Evolutionary conservation across 2,888 invertebrate genomes (phyloP), one percentile per base, ranked within the genome.

Genomic region (Rhimphoctona megacephalus): DNA sequence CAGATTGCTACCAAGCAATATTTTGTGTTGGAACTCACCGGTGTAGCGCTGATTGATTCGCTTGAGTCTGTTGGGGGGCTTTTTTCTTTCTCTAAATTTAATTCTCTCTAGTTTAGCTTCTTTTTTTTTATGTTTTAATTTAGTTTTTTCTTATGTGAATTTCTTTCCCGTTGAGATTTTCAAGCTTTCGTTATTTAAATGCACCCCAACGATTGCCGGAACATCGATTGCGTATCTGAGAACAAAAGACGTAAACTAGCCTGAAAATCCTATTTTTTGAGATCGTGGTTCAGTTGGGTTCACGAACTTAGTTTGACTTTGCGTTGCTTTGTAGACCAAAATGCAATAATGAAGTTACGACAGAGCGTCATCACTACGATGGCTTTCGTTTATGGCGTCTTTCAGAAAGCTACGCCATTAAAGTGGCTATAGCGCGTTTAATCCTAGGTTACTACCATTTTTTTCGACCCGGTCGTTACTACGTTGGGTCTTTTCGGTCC

Each of bases 1-100:
- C 94, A 90, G 91, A 90, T 91, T 93, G 91, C 92, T 92, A 93
- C 92, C 92, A 93, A 93, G 92, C 92, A 92, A 93, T 93, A 94
- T 94, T 94, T 93, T 93, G 93, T 92, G 91, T 93, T 91, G 92
- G 90, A 94, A 94, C 94, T 94, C 93, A 94, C 94, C 94, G 91
- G 91, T 93, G 91, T 92, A 81, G 79, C 85, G 87, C 49, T 81
- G 83, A 78, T 81, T 77, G 30, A 43, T 74, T 76, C 76, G 76
- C 61, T 61, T 30, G 76, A 64, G n/a, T n/a, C 39, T 43, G 80
- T 61, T 46, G 80, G 80, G 69, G 61, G 46, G 36, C 33, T 33
- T 46, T 76, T 61, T 52, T 33, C 25, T 79, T 57, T 76, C 57
- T 30, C 17, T 61, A 1, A 17, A 14, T 61, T 61, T 30, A 17